These are phyloP conservation scores for Drosophila colorata DNA, from an alignment of 2,888 invertebrate genomes.

Conservation along the genomic window DNA sequence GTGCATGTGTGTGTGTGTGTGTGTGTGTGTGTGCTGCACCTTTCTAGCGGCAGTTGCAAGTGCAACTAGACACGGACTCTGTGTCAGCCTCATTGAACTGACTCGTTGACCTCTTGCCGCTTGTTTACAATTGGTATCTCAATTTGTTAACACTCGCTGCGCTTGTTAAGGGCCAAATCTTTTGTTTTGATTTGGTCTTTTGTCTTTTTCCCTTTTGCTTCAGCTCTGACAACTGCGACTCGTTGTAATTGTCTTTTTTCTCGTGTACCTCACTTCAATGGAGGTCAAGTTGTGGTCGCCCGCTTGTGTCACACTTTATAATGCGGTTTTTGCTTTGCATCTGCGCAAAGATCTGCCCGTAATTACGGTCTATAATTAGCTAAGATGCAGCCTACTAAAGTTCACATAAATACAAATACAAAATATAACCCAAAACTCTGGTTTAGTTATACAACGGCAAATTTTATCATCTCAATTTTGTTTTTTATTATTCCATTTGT, in stretches of 20 bases:
- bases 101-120: slow-evolving; percentile 60
- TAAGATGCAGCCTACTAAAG: slow-evolving; percentile 8
- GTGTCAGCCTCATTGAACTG: slow-evolving; percentile 27
- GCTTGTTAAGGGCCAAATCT: slow-evolving; percentile 45
- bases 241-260: slow-evolving; percentile 51
- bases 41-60: slow-evolving; percentile 35
- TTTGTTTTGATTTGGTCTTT: slow-evolving; percentile 60
- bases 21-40: slow-evolving; percentile 39
- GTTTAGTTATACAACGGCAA: slow-evolving; percentile 11
- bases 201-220: slow-evolving; percentile 12
- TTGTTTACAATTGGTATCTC: slow-evolving; percentile 45
- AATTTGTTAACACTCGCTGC: slow-evolving; percentile 47
- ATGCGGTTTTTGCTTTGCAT: slow-evolving; percentile 9
- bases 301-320: slow-evolving; percentile 68
- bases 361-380: slow-evolving; percentile 24
- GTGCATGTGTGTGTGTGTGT: background rate
- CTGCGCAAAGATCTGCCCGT: background rate
- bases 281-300: slow-evolving; percentile 73
- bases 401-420: background rate
- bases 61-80: slow-evolving; percentile 24
- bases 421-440: slow-evolving; percentile 1
- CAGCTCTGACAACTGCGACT: slow-evolving; percentile 30
- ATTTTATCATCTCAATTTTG: slow-evolving; percentile 40
- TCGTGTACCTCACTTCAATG: slow-evolving; percentile 48
- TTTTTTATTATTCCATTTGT: background rate